These are phyloP conservation scores for Ateles fusciceps DNA, from an alignment of 2,797 vertebrate species.

Conservation along the genomic window DNA sequence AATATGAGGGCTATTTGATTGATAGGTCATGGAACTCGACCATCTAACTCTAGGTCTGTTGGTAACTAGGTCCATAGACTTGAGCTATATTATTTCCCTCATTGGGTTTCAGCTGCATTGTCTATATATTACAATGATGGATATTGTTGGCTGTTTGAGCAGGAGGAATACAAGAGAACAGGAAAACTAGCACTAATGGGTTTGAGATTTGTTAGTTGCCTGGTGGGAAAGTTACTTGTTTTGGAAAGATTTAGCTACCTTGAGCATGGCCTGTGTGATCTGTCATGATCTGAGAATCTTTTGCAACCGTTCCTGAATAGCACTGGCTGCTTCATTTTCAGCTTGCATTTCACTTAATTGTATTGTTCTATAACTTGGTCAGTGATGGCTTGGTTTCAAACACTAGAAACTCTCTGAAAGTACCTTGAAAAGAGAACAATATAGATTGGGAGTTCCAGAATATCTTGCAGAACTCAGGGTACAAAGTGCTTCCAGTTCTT, in stretches of 20 bases:
- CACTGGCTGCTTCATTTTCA: background rate
- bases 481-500: background rate
- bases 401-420: background rate
- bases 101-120: background rate
- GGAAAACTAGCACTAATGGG: background rate
- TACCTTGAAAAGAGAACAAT: background rate
- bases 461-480: background rate
- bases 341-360: conserved; percentile 13
- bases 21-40: background rate
- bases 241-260: background rate
- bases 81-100: background rate
- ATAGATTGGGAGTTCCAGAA: background rate
- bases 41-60: background rate
- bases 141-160: background rate
- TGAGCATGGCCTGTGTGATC: background rate
- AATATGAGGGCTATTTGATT: background rate
- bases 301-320: background rate
- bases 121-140: conserved; percentile 36
- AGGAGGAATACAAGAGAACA: background rate
- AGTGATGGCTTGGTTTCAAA: conserved; percentile 1
- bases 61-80: background rate
- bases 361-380: conserved; percentile 24
- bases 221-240: background rate
- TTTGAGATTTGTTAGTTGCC: background rate
- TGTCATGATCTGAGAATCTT: conserved; percentile 25